Evolutionary conservation across 2,113 vertebrate species (phyloP).

Genomic region (Leucopsar rothschildi): DNA sequence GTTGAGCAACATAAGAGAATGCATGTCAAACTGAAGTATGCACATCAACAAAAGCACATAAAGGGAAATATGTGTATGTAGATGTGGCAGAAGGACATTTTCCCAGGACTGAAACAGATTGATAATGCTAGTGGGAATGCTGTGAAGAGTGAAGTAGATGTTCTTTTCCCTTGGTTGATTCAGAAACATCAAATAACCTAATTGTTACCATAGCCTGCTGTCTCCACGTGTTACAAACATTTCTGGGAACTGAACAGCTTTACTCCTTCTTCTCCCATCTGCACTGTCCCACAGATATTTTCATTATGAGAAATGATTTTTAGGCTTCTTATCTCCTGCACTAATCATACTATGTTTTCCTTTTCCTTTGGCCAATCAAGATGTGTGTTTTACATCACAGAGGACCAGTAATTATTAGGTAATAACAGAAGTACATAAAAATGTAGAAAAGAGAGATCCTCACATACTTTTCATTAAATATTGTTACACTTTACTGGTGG

Average conservation of each 20-base stretch:
- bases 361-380: background rate
- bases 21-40: constrained; percentile 15
- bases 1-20: constrained; percentile 36
- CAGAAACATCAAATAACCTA: background rate
- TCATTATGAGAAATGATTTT: background rate
- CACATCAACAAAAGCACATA: background rate
- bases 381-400: background rate
- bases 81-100: constrained; percentile 8
- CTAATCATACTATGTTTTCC: background rate
- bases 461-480: background rate
- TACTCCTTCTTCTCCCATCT: background rate
- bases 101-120: constrained; percentile 22
- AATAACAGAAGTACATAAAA: background rate
- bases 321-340: background rate
- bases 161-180: background rate
- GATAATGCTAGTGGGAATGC: background rate
- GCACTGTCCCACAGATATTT: background rate
- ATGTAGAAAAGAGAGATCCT: background rate
- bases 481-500: background rate
- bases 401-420: background rate
- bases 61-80: constrained; percentile 1
- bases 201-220: background rate
- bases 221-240: background rate
- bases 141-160: background rate
- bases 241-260: constrained; percentile 10